These are phyloP conservation scores for Macroramphosus scolopax DNA, from an alignment of 2,797 vertebrate genomes.

Conservation along the genomic window DNA sequence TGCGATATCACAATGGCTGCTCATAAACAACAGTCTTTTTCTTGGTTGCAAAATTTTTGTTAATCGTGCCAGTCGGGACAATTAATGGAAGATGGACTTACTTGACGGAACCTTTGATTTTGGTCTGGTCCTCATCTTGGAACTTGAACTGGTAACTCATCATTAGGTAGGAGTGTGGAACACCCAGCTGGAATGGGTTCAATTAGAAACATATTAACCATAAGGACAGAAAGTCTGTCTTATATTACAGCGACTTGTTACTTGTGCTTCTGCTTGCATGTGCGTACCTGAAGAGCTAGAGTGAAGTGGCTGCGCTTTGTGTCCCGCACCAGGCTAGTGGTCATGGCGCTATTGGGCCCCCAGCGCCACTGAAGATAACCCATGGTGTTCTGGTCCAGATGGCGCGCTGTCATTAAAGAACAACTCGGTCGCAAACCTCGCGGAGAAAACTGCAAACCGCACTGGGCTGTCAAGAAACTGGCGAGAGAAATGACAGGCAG, in stretches of 20 bases:
- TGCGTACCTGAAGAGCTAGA: conserved; percentile 87
- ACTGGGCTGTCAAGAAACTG: conserved; percentile 94
- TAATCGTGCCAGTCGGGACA: too few species aligned
- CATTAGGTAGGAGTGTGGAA: conserved; percentile 94
- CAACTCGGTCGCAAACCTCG: conserved; percentile 87
- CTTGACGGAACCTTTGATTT: conserved; percentile 96
- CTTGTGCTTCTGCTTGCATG: too few species aligned
- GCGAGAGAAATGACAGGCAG: background rate
- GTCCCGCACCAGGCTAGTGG: conserved; percentile 92
- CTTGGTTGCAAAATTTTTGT: too few species aligned
- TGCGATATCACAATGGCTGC: too few species aligned
- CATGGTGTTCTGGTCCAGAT: conserved; percentile 97
- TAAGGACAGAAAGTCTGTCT: too few species aligned
- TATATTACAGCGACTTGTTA: too few species aligned
- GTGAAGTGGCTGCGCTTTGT: conserved; percentile 95
- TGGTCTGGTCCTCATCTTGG: conserved; percentile 96
- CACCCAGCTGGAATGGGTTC: conserved; percentile 86
- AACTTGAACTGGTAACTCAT: conserved; percentile 99
- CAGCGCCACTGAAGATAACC: conserved; percentile 97
- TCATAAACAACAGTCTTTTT: too few species aligned
- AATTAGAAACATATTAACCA: too few species aligned
- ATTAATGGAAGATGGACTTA: too few species aligned
- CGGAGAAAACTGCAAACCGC: conserved; percentile 92
- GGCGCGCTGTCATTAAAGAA: conserved; percentile 88
- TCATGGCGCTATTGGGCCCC: conserved; percentile 96